Base-by-base conservation (phyloP, 2,113 vertebrate genomes). In the Myxocyprinus asiaticus region DNA sequence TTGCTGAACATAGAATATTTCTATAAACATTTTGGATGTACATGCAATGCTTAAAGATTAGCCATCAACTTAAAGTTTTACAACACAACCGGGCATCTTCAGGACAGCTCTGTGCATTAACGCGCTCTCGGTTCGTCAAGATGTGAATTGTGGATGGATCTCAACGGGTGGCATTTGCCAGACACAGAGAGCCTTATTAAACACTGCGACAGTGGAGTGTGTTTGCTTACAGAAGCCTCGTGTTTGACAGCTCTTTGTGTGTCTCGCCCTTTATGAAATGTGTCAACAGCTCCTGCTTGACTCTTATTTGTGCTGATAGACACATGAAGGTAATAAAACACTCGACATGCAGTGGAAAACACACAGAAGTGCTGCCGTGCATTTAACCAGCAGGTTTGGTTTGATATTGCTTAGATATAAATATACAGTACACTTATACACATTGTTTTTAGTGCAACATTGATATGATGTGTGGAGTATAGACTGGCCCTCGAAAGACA, bases 301-400 rank as follows among this genome's bases (percentile, higher is more conserved):
- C 83, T 85, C 89, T 91, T 93, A 93, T 94, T 92, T 89, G 83
- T 83, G 81, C 82, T 85, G 88, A 91, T 93, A 92, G 92, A 91
- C 89, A 89, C 88, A 87, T 83, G 76, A 79, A 69, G 44, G 89
- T 88, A 89, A 89, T 94, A 91, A 92, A 92, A 91, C 86, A 68
- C 86, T 91, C 83, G 59, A 82, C 85, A 81, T 82, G 82, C 70
- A 80, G 78, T 81, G 83, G 78, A 82, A 76, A 83, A 33, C 79
- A 14, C 88, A 45, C 55, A 87, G 86, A 75, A 87, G 84, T 64
- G 51, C 78, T 76, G 82, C 4, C 67, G 72, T 67, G 80, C 81
- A 91, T 89, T 91, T 89, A 89, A 81, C 68, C 78, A 82, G 80
- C 89, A 83, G 87, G 88, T 88, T 85, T 74, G 9, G 85, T 86